A percentile compares a stretch with the other conserved stretches of the same genome.
phyloP scores from a whole-genome alignment of 2,797 vertebrate species.

The Prunella strophiata region DNA sequence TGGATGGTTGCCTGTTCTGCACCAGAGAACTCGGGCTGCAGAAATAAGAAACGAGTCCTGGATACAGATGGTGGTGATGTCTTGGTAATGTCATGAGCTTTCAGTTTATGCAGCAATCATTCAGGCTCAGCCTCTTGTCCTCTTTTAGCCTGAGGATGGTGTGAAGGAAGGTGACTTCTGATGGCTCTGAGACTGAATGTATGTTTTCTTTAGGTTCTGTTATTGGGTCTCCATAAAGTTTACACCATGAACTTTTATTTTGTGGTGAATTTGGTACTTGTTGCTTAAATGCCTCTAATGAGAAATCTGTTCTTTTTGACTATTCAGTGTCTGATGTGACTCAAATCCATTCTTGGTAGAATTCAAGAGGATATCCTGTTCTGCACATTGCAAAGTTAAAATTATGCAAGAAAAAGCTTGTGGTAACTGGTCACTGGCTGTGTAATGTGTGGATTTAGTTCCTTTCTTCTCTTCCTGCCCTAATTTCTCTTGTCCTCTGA shows the following conservation, averaged over 20 bases:
- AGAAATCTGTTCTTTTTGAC: neutral
- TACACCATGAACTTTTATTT: neutral
- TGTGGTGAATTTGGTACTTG: neutral
- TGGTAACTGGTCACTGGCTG: neutral
- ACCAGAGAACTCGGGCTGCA: neutral
- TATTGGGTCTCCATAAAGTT: neutral
- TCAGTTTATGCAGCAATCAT: neutral
- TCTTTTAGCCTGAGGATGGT: neutral
- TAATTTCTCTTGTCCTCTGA: neutral
- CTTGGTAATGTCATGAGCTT: neutral
- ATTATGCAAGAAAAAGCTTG: neutral
- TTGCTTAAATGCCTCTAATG: neutral
- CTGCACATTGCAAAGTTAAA: neutral
- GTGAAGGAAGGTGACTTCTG: neutral
- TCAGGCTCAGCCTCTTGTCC: neutral
- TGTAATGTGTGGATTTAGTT: neutral
- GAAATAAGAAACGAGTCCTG: neutral
- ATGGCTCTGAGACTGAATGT: neutral
- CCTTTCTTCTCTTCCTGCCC: slow-evolving; percentile 10
- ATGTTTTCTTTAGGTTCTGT: neutral
- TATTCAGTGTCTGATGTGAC: neutral
- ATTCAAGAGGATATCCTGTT: slow-evolving; percentile 6
- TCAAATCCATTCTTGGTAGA: neutral
- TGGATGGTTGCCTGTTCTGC: neutral
- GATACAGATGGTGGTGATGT: neutral